Percentiles rank a stretch among this genome's conserved stretches.
phyloP scores from a whole-genome alignment of 30 jellyfish, hydroid and myxozoan genomes.

The Nemopilema nomurai region DNA sequence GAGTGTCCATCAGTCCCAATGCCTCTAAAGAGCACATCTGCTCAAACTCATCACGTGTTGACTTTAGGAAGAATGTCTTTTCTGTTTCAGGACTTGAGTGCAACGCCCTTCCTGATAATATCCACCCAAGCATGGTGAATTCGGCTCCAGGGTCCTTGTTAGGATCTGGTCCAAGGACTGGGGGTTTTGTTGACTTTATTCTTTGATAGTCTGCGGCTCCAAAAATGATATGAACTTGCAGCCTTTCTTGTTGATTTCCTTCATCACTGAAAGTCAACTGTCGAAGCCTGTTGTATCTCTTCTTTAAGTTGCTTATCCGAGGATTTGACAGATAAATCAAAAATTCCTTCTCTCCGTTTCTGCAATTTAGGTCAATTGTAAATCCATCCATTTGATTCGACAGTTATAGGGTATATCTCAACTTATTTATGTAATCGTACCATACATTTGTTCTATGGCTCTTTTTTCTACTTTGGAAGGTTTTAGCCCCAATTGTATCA shows the following conservation, averaged over 20 bases:
- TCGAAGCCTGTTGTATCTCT: constrained; percentile 42
- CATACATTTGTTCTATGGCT: constrained; percentile 51
- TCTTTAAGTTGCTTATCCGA: constrained; percentile 37
- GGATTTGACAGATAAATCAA: constrained; percentile 57
- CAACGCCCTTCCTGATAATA: constrained; percentile 17
- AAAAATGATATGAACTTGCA: constrained; percentile 40
- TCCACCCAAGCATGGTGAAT: constrained; percentile 54
- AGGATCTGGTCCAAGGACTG: constrained; percentile 49
- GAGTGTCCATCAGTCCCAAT: constrained; percentile 34
- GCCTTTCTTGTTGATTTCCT: constrained; percentile 12
- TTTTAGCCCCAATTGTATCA: constrained; percentile 52
- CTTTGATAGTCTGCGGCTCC: constrained; percentile 47
- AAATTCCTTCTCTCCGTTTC: constrained; percentile 52
- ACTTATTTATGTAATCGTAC: constrained; percentile 27
- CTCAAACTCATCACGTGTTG: constrained; percentile 38
- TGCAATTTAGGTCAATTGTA: constrained; percentile 40
- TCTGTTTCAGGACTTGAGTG: constrained; percentile 10
- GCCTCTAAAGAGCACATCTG: constrained; percentile 39
- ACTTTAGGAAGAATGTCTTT: constrained; percentile 19
- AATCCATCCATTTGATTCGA: constrained; percentile 49
- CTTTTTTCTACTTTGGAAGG: constrained; percentile 48
- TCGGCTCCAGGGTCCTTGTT: constrained; percentile 52
- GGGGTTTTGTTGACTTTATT: constrained; percentile 42
- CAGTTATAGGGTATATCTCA: constrained; percentile 6
- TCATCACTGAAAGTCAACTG: constrained; percentile 61